Conservation (phyloP, 2,888 invertebrate genomes). For the Miltochrista miniata region DNA sequence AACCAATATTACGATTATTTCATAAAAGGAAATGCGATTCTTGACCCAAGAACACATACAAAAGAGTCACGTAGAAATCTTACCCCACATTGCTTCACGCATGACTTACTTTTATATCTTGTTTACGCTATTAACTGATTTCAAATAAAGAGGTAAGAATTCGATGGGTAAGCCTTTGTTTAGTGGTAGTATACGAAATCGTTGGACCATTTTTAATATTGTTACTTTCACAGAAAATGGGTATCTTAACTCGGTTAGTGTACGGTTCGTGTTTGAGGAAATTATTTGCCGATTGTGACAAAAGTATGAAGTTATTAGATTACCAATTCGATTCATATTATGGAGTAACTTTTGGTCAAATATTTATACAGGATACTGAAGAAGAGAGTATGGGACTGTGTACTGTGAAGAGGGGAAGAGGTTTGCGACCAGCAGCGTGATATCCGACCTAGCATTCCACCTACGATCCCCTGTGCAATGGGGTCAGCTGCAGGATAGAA, state of each 20-base stretch:
- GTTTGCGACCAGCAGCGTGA: no score
- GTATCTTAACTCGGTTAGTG: neutral
- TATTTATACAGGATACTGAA: no score
- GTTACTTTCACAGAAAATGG: neutral
- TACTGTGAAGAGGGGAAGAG: no score
- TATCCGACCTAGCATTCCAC: no score
- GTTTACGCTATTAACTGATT: constrained; percentile 32
- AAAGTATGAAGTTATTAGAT: neutral
- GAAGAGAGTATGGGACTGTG: no score
- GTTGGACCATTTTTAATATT: constrained; percentile 2
- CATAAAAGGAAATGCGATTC: constrained; percentile 8
- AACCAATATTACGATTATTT: constrained; percentile 7
- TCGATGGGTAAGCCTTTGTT: neutral
- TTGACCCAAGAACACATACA: constrained; percentile 29
- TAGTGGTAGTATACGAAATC: neutral
- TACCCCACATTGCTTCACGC: constrained; percentile 31
- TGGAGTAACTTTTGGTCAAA: no score
- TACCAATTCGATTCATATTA: neutral
- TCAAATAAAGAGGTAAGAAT: constrained; percentile 28
- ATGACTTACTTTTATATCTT: constrained; percentile 37
- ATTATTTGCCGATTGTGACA: neutral
- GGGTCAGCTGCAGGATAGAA: no score
- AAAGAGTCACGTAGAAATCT: constrained; percentile 44
- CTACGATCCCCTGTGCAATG: no score
- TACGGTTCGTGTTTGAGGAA: neutral